A percentile compares a stretch with the other conserved stretches of the same genome.
phyloP scores from a whole-genome alignment of 2,888 invertebrate genomes.

The Pollenia amentaria region DNA sequence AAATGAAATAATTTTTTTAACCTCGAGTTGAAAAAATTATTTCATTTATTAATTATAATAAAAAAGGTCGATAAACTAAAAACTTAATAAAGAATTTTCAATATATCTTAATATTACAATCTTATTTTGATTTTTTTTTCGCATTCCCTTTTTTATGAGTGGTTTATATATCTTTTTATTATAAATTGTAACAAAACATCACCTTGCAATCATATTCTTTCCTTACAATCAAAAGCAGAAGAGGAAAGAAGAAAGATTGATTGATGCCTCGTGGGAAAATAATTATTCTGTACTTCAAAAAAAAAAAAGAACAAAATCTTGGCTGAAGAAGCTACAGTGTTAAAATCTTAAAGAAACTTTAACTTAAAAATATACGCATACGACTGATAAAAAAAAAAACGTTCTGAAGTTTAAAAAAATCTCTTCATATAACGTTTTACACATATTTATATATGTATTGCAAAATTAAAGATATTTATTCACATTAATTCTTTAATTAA shows the following conservation, averaged over 20 bases:
- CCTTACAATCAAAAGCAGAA: background rate
- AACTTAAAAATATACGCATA: too few species aligned
- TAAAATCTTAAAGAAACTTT: too few species aligned
- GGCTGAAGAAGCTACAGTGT: too few species aligned
- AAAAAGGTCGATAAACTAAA: too few species aligned
- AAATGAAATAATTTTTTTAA: too few species aligned
- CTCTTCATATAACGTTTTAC: too few species aligned
- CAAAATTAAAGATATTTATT: background rate
- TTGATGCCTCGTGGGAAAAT: background rate
- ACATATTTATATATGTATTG: too few species aligned
- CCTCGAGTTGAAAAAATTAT: too few species aligned
- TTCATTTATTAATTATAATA: too few species aligned
- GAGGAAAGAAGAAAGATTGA: background rate
- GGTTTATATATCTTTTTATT: background rate
- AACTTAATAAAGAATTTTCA: too few species aligned
- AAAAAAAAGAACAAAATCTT: background rate
- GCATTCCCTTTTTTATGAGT: background rate
- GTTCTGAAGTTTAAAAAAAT: too few species aligned
- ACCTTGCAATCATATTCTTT: constrained; percentile 32
- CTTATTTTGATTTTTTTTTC: constrained; percentile 5
- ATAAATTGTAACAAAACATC: constrained; percentile 10
- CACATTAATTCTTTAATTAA: constrained; percentile 1
- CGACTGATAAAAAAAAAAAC: too few species aligned
- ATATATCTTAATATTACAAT: background rate
- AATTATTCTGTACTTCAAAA: background rate